A percentile compares a stretch with the other conserved stretches of the same genome.
Conservation (phyloP, 1,140 invertebrate species). For the Trinorchestia longiramus region DNA sequence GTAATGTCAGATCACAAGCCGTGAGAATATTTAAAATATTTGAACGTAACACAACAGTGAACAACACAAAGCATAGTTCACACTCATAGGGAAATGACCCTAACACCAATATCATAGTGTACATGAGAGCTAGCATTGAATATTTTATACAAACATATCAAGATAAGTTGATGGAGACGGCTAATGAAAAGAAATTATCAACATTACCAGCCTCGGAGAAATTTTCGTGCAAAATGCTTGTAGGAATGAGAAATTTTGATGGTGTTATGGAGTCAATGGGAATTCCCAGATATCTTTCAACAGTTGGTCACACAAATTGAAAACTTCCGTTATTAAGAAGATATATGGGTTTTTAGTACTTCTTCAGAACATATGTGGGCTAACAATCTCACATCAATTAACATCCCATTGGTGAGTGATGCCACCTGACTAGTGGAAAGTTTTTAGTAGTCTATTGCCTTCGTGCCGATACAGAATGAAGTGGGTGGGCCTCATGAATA, state of each 20-base stretch:
- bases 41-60: not conserved
- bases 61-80: not conserved
- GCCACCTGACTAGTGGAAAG: too few relatives aligned
- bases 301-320: too few relatives aligned
- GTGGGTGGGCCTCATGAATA: too few relatives aligned
- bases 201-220: not conserved
- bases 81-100: not conserved
- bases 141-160: not conserved
- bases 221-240: not conserved
- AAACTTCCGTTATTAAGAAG: too few relatives aligned
- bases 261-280: not conserved
- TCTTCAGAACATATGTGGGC: too few relatives aligned
- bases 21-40: not conserved
- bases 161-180: not conserved
- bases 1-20: not conserved
- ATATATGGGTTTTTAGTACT: too few relatives aligned
- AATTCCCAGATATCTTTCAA: not conserved
- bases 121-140: not conserved
- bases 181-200: not conserved
- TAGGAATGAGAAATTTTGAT: not conserved
- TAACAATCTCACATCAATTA: too few relatives aligned
- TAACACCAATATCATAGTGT: too few relatives aligned
- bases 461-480: too few relatives aligned
- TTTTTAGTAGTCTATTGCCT: too few relatives aligned
- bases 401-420: too few relatives aligned